Percentiles rank a stretch among this genome's conserved stretches.
Conservation (phyloP, 2,888 invertebrate species). For the Steinernema hermaphroditum region DNA sequence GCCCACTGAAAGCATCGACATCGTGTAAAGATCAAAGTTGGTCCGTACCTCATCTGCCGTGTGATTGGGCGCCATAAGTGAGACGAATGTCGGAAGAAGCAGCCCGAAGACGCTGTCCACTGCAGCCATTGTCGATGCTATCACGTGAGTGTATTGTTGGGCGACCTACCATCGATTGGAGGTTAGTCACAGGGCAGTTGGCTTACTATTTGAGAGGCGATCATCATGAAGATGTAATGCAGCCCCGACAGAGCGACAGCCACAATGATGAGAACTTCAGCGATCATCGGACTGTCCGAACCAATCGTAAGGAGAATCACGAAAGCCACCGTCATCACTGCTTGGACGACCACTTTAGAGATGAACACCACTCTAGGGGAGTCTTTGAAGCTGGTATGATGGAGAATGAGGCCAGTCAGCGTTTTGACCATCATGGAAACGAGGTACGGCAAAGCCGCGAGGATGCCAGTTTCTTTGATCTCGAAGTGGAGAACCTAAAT, state of each 20-base stretch:
- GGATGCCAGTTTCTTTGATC: not conserved
- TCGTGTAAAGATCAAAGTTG: not conserved
- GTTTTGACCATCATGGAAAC: not conserved
- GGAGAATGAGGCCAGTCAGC: not conserved
- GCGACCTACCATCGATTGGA: not conserved
- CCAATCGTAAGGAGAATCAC: not conserved
- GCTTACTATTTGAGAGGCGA: not conserved
- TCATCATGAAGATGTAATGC: not conserved
- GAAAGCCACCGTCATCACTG: not conserved
- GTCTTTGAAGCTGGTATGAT: not conserved
- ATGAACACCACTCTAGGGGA: not conserved
- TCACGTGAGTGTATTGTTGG: not conserved
- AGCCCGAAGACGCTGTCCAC: not conserved
- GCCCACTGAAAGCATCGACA: not conserved
- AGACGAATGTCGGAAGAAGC: not conserved
- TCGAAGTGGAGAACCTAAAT: conserved; percentile 1
- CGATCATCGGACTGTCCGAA: not conserved
- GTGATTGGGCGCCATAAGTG: not conserved
- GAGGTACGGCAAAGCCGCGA: not conserved
- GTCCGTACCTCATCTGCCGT: not conserved
- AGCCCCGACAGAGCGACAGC: not conserved
- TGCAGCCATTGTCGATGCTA: not conserved
- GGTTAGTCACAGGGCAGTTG: not conserved
- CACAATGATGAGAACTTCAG: not conserved
- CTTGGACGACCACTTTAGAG: not conserved